Evolutionary conservation across 2,797 vertebrate species (phyloP).

Genomic region (Pogonophryne albipinna): DNA sequence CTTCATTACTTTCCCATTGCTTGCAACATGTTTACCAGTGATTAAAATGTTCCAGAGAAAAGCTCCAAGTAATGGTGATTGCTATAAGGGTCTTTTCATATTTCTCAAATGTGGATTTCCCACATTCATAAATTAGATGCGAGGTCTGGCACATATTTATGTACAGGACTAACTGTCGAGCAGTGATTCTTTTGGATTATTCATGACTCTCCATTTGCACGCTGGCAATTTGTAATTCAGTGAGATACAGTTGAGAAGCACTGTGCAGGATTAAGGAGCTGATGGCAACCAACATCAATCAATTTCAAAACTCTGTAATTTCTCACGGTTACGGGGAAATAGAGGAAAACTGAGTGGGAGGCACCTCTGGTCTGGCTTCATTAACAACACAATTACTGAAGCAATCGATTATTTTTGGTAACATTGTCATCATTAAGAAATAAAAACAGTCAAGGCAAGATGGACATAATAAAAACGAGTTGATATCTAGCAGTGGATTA

Average conservation of each 20-base stretch:
- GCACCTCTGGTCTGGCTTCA: slow-evolving; percentile 39
- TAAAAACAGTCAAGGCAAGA: not conserved
- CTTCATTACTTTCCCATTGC: slow-evolving; percentile 83
- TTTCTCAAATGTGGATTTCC: slow-evolving; percentile 58
- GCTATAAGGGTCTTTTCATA: slow-evolving; percentile 41
- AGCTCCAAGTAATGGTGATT: slow-evolving; percentile 44
- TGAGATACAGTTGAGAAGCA: slow-evolving; percentile 68
- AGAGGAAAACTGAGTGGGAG: slow-evolving; percentile 44
- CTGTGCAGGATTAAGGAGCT: slow-evolving; percentile 62
- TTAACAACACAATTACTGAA: slow-evolving; percentile 65
- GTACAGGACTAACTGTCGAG: slow-evolving; percentile 59
- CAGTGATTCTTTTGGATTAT: slow-evolving; percentile 68
- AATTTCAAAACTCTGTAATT: slow-evolving; percentile 61
- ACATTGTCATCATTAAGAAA: slow-evolving; percentile 41
- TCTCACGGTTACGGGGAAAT: slow-evolving; percentile 51
- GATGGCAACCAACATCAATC: slow-evolving; percentile 66
- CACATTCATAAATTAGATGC: slow-evolving; percentile 60
- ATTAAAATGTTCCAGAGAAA: slow-evolving; percentile 78
- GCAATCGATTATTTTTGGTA: slow-evolving; percentile 48
- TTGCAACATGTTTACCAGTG: slow-evolving; percentile 79
- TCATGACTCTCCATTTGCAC: slow-evolving; percentile 73
- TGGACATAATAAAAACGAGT: not conserved
- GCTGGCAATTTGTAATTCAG: slow-evolving; percentile 75
- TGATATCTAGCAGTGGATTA: not conserved
- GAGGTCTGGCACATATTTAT: slow-evolving; percentile 53